Percentiles rank a stretch among this genome's conserved stretches.
These are phyloP conservation scores for Heterocephalus glaber DNA, from an alignment of 2,113 vertebrate species.

Conservation along the genomic window DNA sequence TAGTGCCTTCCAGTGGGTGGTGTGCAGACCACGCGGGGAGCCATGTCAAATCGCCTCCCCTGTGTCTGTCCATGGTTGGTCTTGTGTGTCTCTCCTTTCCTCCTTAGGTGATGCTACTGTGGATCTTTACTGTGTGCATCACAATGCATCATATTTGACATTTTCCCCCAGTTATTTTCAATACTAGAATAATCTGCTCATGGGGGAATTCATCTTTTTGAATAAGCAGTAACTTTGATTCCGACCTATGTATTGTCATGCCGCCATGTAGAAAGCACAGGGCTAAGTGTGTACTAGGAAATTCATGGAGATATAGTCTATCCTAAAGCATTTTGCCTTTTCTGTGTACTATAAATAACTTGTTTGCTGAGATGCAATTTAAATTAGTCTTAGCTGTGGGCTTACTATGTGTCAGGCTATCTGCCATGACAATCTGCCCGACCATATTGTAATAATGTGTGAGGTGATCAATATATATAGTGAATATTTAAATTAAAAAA, in stretches of 20 bases:
- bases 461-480: background rate
- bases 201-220: background rate
- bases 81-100: background rate
- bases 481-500: background rate
- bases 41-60: background rate
- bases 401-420: background rate
- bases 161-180: background rate
- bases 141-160: background rate
- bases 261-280: no score
- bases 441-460: background rate
- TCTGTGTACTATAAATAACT: background rate
- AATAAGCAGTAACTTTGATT: background rate
- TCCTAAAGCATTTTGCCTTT: background rate
- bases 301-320: background rate
- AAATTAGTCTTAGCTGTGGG: background rate
- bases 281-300: no score
- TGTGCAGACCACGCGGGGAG: background rate
- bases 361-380: background rate
- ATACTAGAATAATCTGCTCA: background rate
- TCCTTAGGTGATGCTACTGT: background rate
- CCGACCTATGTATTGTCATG: background rate
- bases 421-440: background rate
- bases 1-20: background rate
- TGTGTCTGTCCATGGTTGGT: background rate
- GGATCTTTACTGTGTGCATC: background rate